Evolutionary conservation across 2,888 invertebrate genomes (phyloP), one percentile per base, ranked within the genome.

Genomic region (Monochamus alternatus): DNA sequence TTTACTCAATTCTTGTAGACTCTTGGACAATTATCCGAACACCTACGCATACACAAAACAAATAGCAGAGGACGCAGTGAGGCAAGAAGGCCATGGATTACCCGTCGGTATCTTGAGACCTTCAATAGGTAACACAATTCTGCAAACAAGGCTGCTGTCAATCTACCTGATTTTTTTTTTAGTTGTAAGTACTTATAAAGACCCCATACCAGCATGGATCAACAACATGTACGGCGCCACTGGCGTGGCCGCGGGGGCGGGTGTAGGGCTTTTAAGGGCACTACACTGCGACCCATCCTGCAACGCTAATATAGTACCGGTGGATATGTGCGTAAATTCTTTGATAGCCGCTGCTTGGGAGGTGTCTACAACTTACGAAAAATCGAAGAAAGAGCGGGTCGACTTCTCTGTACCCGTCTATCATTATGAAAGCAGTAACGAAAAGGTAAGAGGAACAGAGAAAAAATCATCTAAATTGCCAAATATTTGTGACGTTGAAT

Each of bases 1-100:
- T 22, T 22, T 22, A 22, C 22, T 22, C 0, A 22, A 22, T 22
- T 22, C 4, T 88, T 88, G 3, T 86, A 94, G 94, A 47, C 86
- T 94, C 12, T 85, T 95, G 59, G 93, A 92, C 22, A 90, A 91
- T 51, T 94, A 94, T 86, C 97, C 97, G 0, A 98, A 98, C 85
- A 97, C 97, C 0, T 98, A 97, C 86, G 95, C 97, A 2, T 95
- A 94, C 86, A 97, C 97, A 0, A 98, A 98, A 89, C 96, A 96
- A 1, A 89, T 97, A 30, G 96, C 96, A 0, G 98, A 98, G 86
- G 92, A 94, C 76, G 90, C 95, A 1, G 90, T 97, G 0, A 89
- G 92, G 64, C 91, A 91, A 70, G 92, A 94, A 82, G 94, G 93
- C 0, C 90, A 89, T 58, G 92, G 92, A 12, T 87, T 97, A 81